These are phyloP conservation scores for Temnothorax unifasciatus DNA, from an alignment of 2,888 invertebrate genomes.

Conservation along the genomic window DNA sequence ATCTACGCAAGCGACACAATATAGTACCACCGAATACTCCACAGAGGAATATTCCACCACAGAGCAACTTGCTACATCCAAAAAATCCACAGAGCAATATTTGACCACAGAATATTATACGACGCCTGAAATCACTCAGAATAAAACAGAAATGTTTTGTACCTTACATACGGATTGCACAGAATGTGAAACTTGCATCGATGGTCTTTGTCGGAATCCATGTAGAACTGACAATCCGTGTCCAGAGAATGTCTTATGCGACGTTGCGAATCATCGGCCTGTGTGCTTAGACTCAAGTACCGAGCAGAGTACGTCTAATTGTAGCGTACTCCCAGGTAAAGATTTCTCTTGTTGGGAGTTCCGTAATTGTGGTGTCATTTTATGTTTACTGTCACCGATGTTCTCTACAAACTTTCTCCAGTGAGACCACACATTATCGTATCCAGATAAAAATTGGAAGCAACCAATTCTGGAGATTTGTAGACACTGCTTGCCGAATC, in stretches of 20 bases:
- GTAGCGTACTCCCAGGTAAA: slow-evolving; percentile 89
- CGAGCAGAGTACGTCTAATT: slow-evolving; percentile 86
- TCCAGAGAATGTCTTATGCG: slow-evolving; percentile 91
- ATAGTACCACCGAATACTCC: slow-evolving; percentile 8
- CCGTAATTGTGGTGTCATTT: slow-evolving; percentile 74
- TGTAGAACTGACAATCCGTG: slow-evolving; percentile 88
- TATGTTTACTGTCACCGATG: slow-evolving; percentile 61
- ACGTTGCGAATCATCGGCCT: slow-evolving; percentile 91
- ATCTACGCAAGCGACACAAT: slow-evolving; percentile 27
- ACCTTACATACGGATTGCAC: slow-evolving; percentile 84
- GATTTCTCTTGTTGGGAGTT: slow-evolving; percentile 72
- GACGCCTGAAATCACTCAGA: slow-evolving; percentile 22
- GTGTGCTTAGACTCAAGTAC: slow-evolving; percentile 90
- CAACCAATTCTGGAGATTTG: slow-evolving; percentile 78
- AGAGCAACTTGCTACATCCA: not conserved
- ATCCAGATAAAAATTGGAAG: slow-evolving; percentile 77
- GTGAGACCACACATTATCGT: slow-evolving; percentile 44
- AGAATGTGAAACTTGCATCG: slow-evolving; percentile 86
- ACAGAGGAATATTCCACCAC: slow-evolving; percentile 32
- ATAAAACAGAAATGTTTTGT: slow-evolving; percentile 72
- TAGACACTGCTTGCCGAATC: slow-evolving; percentile 44
- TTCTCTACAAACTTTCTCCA: slow-evolving; percentile 65
- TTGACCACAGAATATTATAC: slow-evolving; percentile 32
- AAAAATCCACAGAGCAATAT: slow-evolving; percentile 11
- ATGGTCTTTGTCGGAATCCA: slow-evolving; percentile 87